A percentile compares a stretch with the other conserved stretches of the same genome.
These are phyloP conservation scores for Antennarius maculatus DNA, from an alignment of 2,797 vertebrate genomes.

Conservation along the genomic window DNA sequence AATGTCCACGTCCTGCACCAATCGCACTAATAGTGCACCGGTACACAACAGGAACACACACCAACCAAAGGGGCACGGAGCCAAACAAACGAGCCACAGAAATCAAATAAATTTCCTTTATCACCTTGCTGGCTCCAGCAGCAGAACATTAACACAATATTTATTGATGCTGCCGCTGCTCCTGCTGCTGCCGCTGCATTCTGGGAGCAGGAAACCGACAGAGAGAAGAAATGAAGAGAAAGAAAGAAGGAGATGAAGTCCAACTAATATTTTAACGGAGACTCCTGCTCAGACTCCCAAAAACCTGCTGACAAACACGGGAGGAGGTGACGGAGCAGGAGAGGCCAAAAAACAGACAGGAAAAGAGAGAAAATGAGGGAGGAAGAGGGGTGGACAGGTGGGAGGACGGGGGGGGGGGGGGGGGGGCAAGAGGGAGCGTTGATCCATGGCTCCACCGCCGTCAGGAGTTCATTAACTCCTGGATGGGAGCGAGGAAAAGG, in stretches of 20 bases:
- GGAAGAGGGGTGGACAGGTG: slow-evolving; percentile 45
- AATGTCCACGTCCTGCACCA: not conserved
- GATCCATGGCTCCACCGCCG: slow-evolving; percentile 58
- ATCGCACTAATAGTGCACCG: not conserved
- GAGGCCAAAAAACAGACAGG: slow-evolving; percentile 51
- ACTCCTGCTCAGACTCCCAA: slow-evolving; percentile 56
- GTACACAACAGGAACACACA: slow-evolving; percentile 9
- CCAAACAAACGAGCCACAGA: slow-evolving; percentile 61
- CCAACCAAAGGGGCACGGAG: slow-evolving; percentile 21
- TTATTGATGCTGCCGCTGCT: slow-evolving; percentile 69
- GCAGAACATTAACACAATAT: slow-evolving; percentile 72
- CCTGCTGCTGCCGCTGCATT: slow-evolving; percentile 63
- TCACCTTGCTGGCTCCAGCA: slow-evolving; percentile 68
- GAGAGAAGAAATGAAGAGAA: slow-evolving; percentile 25
- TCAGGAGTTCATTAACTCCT: slow-evolving; percentile 75
- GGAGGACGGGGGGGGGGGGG: slow-evolving; percentile 14
- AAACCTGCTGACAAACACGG: slow-evolving; percentile 78
- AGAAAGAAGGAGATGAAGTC: slow-evolving; percentile 38
- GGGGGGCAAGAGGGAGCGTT: slow-evolving; percentile 35
- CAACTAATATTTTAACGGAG: slow-evolving; percentile 64
- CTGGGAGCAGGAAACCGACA: slow-evolving; percentile 45
- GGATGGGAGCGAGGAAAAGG: slow-evolving; percentile 39
- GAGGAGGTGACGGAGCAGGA: slow-evolving; percentile 55
- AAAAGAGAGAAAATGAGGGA: slow-evolving; percentile 20
- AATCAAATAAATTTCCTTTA: slow-evolving; percentile 70